Evolutionary conservation across 2,113 vertebrate genomes (phyloP).

Genomic region (Cebidichthys violaceus): DNA sequence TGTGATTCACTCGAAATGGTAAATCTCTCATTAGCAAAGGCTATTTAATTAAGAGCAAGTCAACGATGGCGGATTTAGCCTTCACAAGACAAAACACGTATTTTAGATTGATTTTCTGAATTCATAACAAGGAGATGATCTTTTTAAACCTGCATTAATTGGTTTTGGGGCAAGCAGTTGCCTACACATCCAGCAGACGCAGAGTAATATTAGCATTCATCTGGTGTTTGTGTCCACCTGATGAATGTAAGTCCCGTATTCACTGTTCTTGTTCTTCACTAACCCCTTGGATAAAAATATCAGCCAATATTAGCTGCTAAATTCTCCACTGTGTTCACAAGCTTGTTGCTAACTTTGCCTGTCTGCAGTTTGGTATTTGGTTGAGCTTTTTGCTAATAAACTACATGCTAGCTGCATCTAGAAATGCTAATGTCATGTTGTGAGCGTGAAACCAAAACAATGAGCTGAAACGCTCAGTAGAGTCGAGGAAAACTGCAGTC

Average conservation of each 20-base stretch:
- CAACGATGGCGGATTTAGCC: background rate
- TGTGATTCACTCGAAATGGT: background rate
- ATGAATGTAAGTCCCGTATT: background rate
- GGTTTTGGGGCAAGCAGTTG: background rate
- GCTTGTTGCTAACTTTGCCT: background rate
- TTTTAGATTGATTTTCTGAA: background rate
- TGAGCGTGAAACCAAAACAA: background rate
- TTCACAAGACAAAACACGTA: background rate
- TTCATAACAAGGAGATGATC: background rate
- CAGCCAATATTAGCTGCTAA: background rate
- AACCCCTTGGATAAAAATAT: background rate
- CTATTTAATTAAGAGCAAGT: conserved; percentile 1
- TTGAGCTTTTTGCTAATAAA: background rate
- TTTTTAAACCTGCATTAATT: background rate
- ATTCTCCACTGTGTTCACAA: background rate
- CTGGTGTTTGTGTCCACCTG: background rate
- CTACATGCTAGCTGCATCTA: background rate
- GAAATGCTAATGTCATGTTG: background rate
- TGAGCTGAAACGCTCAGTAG: background rate
- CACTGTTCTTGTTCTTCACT: background rate
- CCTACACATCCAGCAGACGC: background rate
- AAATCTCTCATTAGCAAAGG: background rate
- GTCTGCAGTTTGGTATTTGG: background rate
- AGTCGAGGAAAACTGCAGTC: background rate
- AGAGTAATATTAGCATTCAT: background rate